phyloP scores from a whole-genome alignment of 2,888 invertebrate species.

The Meganola albula region DNA sequence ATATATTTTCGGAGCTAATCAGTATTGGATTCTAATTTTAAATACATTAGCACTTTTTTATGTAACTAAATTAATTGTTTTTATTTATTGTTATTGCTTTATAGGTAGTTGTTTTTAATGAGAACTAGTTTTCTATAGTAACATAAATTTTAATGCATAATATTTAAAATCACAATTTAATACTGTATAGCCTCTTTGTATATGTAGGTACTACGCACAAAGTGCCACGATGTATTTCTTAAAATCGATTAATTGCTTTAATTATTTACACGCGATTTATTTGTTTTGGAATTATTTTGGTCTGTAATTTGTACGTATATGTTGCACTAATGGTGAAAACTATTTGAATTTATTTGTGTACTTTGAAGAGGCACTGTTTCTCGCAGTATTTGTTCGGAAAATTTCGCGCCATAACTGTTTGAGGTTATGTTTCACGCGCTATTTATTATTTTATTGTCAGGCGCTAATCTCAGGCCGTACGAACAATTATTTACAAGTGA shows the following conservation, averaged over 20 bases:
- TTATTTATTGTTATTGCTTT: too few species aligned
- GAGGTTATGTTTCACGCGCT: conserved; percentile 18
- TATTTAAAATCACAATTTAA: too few species aligned
- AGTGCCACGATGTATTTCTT: too few species aligned
- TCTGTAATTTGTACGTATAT: conserved; percentile 71
- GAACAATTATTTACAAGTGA: conserved; percentile 44
- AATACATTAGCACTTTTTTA: too few species aligned
- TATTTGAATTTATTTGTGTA: conserved; percentile 36
- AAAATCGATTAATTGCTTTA: conserved; percentile 60
- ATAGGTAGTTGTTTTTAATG: too few species aligned
- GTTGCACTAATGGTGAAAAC: conserved; percentile 62
- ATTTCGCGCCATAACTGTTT: conserved; percentile 7
- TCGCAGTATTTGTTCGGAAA: conserved; percentile 12
- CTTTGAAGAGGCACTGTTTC: conserved; percentile 49
- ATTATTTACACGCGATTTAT: conserved; percentile 48
- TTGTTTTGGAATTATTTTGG: conserved; percentile 66
- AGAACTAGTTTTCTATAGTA: too few species aligned
- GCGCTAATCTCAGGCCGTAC: conserved; percentile 47
- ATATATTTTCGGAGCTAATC: too few species aligned
- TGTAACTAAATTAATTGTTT: too few species aligned
- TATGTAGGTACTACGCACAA: too few species aligned
- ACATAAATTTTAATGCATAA: too few species aligned
- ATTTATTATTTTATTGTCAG: conserved; percentile 55
- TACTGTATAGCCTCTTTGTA: too few species aligned
- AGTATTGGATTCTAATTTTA: too few species aligned